These are phyloP conservation scores for Xylota sylvarum DNA, from an alignment of 2,888 invertebrate genomes.

Conservation along the genomic window DNA sequence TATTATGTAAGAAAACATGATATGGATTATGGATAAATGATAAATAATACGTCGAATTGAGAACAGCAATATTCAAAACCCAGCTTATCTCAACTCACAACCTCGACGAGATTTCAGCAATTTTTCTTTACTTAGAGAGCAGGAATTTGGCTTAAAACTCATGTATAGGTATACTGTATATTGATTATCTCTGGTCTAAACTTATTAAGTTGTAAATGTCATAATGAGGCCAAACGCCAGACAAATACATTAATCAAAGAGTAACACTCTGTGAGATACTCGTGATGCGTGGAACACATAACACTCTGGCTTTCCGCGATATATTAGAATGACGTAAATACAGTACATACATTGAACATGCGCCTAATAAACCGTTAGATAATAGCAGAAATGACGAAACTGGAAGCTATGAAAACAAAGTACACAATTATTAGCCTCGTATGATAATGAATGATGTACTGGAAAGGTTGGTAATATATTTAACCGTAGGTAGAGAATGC, in stretches of 20 bases:
- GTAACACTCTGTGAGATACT: neutral
- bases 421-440: neutral
- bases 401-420: neutral
- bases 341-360: neutral
- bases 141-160: too few species aligned
- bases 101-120: too few species aligned
- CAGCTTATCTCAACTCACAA: too few species aligned
- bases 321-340: constrained; percentile 1
- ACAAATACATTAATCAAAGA: neutral
- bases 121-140: too few species aligned
- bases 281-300: neutral
- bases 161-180: neutral
- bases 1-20: too few species aligned
- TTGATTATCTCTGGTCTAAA: neutral
- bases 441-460: too few species aligned
- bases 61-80: too few species aligned
- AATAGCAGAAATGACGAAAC: neutral
- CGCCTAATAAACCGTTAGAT: neutral
- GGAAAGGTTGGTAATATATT: too few species aligned
- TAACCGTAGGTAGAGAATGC: too few species aligned
- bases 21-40: too few species aligned
- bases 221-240: neutral
- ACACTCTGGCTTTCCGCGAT: neutral
- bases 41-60: too few species aligned
- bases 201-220: neutral